phyloP scores from a whole-genome alignment of 2,888 invertebrate genomes.

The Tuberolachnus salignus region DNA sequence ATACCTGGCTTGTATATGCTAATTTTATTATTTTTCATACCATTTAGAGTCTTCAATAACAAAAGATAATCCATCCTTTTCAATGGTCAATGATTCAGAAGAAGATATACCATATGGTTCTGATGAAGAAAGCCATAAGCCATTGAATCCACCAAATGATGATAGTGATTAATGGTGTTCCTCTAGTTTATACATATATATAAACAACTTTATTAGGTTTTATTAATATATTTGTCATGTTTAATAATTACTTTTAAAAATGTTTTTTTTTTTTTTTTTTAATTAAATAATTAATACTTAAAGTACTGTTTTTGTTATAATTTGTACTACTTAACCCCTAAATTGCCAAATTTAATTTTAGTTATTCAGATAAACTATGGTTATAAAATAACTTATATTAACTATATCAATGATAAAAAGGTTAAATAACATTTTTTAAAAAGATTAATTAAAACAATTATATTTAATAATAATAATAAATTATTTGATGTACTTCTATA shows the following conservation, averaged over 20 bases:
- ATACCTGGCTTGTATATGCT: too few species aligned
- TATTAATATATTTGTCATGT: slow-evolving; percentile 13
- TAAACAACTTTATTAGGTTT: slow-evolving; percentile 3
- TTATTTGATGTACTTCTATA: too few species aligned
- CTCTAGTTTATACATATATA: slow-evolving; percentile 16
- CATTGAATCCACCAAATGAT: slow-evolving; percentile 74
- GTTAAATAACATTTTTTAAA: not conserved
- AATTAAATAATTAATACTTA: not conserved
- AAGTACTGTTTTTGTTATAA: slow-evolving; percentile 7
- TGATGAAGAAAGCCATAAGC: slow-evolving; percentile 83
- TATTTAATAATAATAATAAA: too few species aligned
- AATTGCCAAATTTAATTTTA: too few species aligned
- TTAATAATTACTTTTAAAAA: not conserved
- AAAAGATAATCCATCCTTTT: slow-evolving; percentile 96
- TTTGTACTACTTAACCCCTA: slow-evolving; percentile 7
- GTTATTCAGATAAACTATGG: too few species aligned
- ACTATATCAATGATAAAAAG: not conserved
- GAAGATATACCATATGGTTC: slow-evolving; percentile 95
- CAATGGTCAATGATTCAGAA: slow-evolving; percentile 98
- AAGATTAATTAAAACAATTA: not conserved
- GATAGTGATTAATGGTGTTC: slow-evolving; percentile 70
- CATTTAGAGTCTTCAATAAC: slow-evolving; percentile 68
- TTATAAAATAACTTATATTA: not conserved
- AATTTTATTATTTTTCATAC: not conserved
- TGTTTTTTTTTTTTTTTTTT: not conserved